phyloP scores from a whole-genome alignment of 2,888 invertebrate species.

The Leucoptera coffeella region DNA sequence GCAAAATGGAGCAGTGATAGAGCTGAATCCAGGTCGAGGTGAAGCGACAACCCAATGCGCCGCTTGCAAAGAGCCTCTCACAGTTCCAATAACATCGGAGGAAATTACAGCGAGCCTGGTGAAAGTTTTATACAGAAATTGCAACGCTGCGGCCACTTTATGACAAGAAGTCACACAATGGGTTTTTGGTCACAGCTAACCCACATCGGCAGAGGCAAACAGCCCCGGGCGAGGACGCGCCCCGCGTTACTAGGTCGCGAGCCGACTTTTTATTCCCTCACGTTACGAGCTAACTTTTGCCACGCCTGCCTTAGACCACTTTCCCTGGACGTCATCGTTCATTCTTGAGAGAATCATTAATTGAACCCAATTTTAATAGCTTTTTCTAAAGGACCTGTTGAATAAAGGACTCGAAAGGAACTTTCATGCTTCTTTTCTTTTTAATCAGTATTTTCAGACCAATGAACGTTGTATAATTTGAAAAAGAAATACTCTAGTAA shows the following conservation, averaged over 20 bases:
- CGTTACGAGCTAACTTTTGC: constrained; percentile 2
- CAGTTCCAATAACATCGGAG: constrained; percentile 21
- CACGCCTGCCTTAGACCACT: not conserved
- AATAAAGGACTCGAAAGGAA: too few species aligned
- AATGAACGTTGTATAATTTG: too few species aligned
- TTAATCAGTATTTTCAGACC: too few species aligned
- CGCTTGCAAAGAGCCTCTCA: constrained; percentile 11
- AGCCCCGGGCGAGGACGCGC: constrained; percentile 37
- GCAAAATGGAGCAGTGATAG: too few species aligned
- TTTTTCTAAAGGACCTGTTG: too few species aligned
- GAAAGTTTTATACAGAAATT: constrained; percentile 20
- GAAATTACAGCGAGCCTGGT: constrained; percentile 23
- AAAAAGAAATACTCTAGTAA: too few species aligned
- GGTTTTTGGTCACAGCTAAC: constrained; percentile 32
- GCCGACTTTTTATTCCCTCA: constrained; percentile 8
- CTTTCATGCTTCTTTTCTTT: too few species aligned
- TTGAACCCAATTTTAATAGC: too few species aligned
- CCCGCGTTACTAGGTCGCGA: constrained; percentile 20
- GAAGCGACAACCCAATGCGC: constrained; percentile 3
- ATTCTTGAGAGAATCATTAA: too few species aligned
- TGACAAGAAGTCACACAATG: constrained; percentile 38
- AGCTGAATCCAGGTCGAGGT: constrained; percentile 2
- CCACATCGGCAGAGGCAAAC: constrained; percentile 32
- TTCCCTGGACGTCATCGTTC: too few species aligned
- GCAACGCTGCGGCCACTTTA: constrained; percentile 16